These are phyloP conservation scores for Adoxophyes honmai DNA, from an alignment of 1,140 invertebrate genomes.

Conservation along the genomic window DNA sequence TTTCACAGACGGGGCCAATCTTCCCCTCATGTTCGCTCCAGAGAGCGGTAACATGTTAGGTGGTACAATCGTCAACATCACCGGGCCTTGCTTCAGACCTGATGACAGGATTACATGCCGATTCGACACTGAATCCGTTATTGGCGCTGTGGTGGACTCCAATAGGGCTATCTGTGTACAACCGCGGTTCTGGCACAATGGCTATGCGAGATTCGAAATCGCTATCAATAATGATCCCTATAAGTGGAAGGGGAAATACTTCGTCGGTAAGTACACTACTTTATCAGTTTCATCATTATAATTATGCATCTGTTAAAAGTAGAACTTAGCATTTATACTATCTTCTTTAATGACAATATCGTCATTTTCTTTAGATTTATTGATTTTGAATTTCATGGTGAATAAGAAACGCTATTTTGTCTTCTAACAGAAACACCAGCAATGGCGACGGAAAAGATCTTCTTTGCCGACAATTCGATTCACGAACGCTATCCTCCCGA, in stretches of 20 bases:
- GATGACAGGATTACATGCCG: slow-evolving; percentile 87
- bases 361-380: too few species aligned
- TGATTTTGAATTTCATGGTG: too few species aligned
- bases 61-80: slow-evolving; percentile 95
- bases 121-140: slow-evolving; percentile 87
- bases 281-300: not conserved
- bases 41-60: slow-evolving; percentile 97
- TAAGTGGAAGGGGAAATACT: slow-evolving; percentile 95
- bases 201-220: slow-evolving; percentile 93
- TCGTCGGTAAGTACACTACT: slow-evolving; percentile 88
- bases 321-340: not conserved
- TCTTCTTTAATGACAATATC: too few species aligned
- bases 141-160: slow-evolving; percentile 84
- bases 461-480: slow-evolving; percentile 85
- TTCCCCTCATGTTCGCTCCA: slow-evolving; percentile 92
- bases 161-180: slow-evolving; percentile 94
- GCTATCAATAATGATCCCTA: slow-evolving; percentile 89
- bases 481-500: slow-evolving; percentile 84
- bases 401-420: slow-evolving; percentile 3
- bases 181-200: slow-evolving; percentile 92
- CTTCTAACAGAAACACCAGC: slow-evolving; percentile 87
- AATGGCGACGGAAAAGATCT: slow-evolving; percentile 89
- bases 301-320: not conserved
- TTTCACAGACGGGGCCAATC: slow-evolving; percentile 84
- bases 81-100: slow-evolving; percentile 89